A percentile compares a stretch with the other conserved stretches of the same genome.
Evolutionary conservation across 2,888 invertebrate species (phyloP).

Genomic region (Troglohyphantes excavatus): DNA sequence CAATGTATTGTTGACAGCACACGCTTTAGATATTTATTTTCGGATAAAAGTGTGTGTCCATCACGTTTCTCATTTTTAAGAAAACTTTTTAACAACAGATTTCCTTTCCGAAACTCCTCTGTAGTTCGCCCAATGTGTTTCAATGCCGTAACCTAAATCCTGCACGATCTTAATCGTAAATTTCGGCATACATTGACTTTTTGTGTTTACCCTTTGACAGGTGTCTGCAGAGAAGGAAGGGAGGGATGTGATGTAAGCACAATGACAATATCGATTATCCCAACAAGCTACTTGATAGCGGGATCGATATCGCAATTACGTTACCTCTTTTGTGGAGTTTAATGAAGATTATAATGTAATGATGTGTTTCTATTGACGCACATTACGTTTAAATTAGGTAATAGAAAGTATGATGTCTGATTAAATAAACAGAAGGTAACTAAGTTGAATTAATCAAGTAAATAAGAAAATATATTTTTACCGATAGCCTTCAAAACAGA

Average conservation of each 20-base stretch:
- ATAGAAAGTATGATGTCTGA: background rate
- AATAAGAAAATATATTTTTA: no score
- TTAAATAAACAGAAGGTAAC: no score
- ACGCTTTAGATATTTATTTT: no score
- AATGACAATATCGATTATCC: slow-evolving; percentile 39
- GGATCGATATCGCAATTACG: slow-evolving; percentile 19
- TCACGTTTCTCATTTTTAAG: no score
- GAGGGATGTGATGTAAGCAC: background rate
- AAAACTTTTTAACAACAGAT: no score
- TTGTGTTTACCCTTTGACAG: slow-evolving; percentile 19
- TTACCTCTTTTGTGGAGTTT: background rate
- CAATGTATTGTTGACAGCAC: no score
- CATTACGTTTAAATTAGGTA: background rate
- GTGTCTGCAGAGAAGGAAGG: slow-evolving; percentile 23
- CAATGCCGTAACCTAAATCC: slow-evolving; percentile 22
- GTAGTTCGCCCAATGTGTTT: background rate
- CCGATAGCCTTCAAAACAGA: no score
- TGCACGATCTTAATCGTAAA: slow-evolving; percentile 7
- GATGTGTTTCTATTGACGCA: background rate
- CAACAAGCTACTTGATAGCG: background rate
- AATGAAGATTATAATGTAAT: background rate
- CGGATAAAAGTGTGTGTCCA: no score
- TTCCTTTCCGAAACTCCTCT: background rate
- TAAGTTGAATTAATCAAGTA: no score
- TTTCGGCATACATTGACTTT: slow-evolving; percentile 20